Evolutionary conservation across 2,888 invertebrate species (phyloP).

Genomic region (Pomacea canaliculata): DNA sequence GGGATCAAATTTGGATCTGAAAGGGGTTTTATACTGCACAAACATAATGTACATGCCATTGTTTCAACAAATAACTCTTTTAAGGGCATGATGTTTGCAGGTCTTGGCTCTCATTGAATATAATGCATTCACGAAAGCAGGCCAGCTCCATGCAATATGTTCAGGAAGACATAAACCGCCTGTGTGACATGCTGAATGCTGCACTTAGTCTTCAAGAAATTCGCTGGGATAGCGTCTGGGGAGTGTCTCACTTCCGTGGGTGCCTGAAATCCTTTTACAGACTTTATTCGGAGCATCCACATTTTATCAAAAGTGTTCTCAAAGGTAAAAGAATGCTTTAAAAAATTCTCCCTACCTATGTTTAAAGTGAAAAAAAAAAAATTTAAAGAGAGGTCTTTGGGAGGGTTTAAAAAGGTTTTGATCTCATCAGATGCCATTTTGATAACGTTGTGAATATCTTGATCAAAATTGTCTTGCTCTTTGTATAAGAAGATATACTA

Average conservation of each 20-base stretch:
- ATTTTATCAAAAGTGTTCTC: constrained; percentile 77
- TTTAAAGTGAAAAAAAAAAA: too few species aligned
- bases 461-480: too few species aligned
- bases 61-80: neutral
- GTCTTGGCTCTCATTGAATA: constrained; percentile 81
- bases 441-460: too few species aligned
- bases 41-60: neutral
- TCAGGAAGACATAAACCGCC: constrained; percentile 80
- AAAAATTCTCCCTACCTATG: too few species aligned
- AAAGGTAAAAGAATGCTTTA: constrained; percentile 48
- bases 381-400: too few species aligned
- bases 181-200: constrained; percentile 76
- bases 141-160: constrained; percentile 78
- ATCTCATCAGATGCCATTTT: too few species aligned
- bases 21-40: neutral
- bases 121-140: constrained; percentile 78
- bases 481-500: too few species aligned
- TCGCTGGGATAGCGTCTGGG: constrained; percentile 71
- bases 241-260: constrained; percentile 85
- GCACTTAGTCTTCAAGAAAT: constrained; percentile 76
- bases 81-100: constrained; percentile 38
- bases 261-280: constrained; percentile 86
- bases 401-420: too few species aligned
- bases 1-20: too few species aligned
- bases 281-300: constrained; percentile 81